Conservation (phyloP, 2,888 invertebrate genomes). For the Drosophila parthenogenetica region DNA sequence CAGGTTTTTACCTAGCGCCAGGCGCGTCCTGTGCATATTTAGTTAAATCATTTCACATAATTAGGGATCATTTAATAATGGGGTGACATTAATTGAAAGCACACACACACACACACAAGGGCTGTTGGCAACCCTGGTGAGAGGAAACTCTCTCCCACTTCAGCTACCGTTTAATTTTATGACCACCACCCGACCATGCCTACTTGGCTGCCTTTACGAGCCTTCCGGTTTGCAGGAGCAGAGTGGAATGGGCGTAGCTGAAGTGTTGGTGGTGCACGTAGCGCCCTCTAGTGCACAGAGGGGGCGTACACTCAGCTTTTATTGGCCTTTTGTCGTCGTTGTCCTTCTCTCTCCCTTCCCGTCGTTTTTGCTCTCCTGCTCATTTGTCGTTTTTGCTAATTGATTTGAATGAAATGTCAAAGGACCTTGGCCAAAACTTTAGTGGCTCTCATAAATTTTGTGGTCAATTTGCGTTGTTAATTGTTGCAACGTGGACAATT, state of each 20-base stretch:
- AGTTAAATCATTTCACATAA: constrained; percentile 85
- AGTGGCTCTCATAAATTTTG: constrained; percentile 76
- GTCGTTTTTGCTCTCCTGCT: constrained; percentile 1
- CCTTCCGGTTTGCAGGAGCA: constrained; percentile 28
- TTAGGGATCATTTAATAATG: constrained; percentile 85
- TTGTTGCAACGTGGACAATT: constrained; percentile 70
- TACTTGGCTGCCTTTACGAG: constrained; percentile 75
- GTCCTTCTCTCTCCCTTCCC: constrained; percentile 12
- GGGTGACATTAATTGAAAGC: constrained; percentile 85
- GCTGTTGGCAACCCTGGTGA: constrained; percentile 41
- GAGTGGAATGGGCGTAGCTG: not conserved
- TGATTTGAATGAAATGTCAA: constrained; percentile 75
- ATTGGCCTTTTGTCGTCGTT: constrained; percentile 72
- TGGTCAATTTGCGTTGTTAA: constrained; percentile 83
- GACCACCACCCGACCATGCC: constrained; percentile 66
- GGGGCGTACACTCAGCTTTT: constrained; percentile 75
- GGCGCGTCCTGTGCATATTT: constrained; percentile 68
- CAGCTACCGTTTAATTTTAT: constrained; percentile 75
- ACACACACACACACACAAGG: constrained; percentile 49
- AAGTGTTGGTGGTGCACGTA: constrained; percentile 39
- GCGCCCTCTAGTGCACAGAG: constrained; percentile 12
- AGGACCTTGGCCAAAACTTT: constrained; percentile 47
- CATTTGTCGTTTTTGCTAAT: constrained; percentile 69
- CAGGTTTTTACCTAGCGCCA: constrained; percentile 56
- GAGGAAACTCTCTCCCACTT: not conserved